phyloP scores from a whole-genome alignment of 2,113 vertebrate species.

The Laterallus jamaicensis region DNA sequence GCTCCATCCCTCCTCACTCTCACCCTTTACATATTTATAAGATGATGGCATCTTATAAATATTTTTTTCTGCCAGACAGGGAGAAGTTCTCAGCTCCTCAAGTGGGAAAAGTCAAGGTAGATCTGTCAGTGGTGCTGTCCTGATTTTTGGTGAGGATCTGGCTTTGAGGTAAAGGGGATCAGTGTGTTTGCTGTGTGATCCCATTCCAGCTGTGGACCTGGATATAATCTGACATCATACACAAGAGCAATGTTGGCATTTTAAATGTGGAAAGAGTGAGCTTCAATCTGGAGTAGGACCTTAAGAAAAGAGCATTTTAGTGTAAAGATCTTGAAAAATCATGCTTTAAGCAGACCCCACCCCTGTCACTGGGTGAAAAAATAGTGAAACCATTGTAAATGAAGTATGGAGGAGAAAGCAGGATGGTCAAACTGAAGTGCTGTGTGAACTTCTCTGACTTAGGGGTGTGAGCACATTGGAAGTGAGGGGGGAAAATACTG shows the following conservation, averaged over 20 bases:
- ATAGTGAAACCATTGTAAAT: background rate
- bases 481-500: background rate
- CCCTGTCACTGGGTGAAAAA: background rate
- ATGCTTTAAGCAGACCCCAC: background rate
- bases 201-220: background rate
- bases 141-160: background rate
- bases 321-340: background rate
- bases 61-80: background rate
- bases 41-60: background rate
- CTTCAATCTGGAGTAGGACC: background rate
- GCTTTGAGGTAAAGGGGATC: background rate
- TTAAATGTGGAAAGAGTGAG: background rate
- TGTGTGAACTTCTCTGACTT: background rate
- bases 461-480: background rate
- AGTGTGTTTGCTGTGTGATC: background rate
- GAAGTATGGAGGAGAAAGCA: background rate
- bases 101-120: background rate
- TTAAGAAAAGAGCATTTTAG: background rate
- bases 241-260: background rate
- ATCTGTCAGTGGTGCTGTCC: background rate
- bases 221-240: background rate
- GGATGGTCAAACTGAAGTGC: background rate
- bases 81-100: background rate
- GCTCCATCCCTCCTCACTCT: too few relatives aligned
- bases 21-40: too few relatives aligned